Percentiles rank a stretch among this genome's conserved stretches.
Evolutionary conservation across 2,888 invertebrate species (phyloP).

Genomic region (Drosophila maculinotata): DNA sequence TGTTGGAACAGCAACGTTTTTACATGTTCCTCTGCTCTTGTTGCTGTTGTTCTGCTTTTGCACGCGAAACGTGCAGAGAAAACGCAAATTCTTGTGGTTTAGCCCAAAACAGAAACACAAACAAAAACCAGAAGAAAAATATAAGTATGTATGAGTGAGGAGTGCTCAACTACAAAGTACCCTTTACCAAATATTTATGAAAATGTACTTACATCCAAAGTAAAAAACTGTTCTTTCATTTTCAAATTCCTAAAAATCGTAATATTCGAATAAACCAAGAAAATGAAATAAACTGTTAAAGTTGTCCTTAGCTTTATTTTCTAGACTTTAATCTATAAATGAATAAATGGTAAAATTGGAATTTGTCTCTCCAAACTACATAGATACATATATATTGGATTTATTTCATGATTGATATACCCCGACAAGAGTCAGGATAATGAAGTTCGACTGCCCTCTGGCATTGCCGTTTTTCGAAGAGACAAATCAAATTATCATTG

Average conservation of each 20-base stretch:
- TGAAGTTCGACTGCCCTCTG: slow-evolving; percentile 10
- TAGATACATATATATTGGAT: too few relatives aligned
- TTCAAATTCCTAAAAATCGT: too few relatives aligned
- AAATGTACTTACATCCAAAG: too few relatives aligned
- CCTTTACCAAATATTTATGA: not conserved
- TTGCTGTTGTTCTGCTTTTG: slow-evolving; percentile 38
- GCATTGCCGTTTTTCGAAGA: slow-evolving; percentile 9
- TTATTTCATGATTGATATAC: not conserved
- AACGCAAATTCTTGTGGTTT: slow-evolving; percentile 66
- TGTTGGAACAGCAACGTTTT: not conserved
- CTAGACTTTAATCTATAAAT: too few relatives aligned
- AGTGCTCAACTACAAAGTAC: not conserved
- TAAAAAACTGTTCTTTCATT: too few relatives aligned
- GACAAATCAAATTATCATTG: slow-evolving; percentile 35
- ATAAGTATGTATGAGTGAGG: not conserved
- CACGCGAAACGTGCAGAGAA: slow-evolving; percentile 75
- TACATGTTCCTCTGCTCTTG: slow-evolving; percentile 8
- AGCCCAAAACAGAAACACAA: slow-evolving; percentile 42
- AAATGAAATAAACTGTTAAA: too few relatives aligned
- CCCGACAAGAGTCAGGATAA: not conserved
- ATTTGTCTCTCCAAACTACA: too few relatives aligned
- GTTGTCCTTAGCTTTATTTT: not conserved
- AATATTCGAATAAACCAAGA: too few relatives aligned
- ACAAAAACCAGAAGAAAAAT: slow-evolving; percentile 27
- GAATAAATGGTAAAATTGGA: too few relatives aligned